Percentiles rank a stretch among this genome's conserved stretches.
Conservation (phyloP, 2,113 vertebrate genomes). For the Numenius arquata region DNA sequence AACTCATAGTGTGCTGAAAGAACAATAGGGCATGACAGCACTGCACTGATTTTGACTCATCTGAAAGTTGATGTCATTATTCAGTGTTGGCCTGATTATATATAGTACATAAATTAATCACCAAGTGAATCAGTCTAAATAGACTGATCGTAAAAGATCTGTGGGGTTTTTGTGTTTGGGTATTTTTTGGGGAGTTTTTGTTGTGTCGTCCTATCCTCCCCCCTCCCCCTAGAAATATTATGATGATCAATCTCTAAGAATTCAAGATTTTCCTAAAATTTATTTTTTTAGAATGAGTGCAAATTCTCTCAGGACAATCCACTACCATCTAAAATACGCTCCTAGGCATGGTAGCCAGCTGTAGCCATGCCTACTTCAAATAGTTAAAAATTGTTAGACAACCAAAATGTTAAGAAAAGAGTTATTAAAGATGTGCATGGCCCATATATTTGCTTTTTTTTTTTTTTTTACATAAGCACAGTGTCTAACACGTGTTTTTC, state of each 20-base stretch:
- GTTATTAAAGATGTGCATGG: background rate
- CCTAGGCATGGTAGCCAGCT: background rate
- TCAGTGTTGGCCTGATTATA: background rate
- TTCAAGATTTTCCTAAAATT: background rate
- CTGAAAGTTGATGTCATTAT: constrained; percentile 1
- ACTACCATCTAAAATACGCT: background rate
- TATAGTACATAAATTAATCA: background rate
- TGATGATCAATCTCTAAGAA: background rate
- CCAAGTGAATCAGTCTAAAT: background rate
- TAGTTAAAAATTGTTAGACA: background rate
- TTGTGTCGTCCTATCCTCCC: too few species aligned
- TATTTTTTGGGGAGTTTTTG: background rate
- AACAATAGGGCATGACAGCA: background rate
- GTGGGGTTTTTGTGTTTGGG: fast-evolving
- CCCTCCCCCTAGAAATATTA: fast-evolving
- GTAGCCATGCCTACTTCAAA: background rate
- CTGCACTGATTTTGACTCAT: constrained; percentile 18
- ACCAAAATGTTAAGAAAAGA: background rate
- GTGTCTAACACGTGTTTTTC: background rate
- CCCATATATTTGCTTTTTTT: background rate
- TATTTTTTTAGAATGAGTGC: background rate
- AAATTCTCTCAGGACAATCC: background rate
- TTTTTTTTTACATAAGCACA: background rate
- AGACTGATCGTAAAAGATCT: background rate
- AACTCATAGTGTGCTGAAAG: background rate